Evolutionary conservation across 1,140 invertebrate genomes (phyloP).

Genomic region (Maconellicoccus hirsutus): DNA sequence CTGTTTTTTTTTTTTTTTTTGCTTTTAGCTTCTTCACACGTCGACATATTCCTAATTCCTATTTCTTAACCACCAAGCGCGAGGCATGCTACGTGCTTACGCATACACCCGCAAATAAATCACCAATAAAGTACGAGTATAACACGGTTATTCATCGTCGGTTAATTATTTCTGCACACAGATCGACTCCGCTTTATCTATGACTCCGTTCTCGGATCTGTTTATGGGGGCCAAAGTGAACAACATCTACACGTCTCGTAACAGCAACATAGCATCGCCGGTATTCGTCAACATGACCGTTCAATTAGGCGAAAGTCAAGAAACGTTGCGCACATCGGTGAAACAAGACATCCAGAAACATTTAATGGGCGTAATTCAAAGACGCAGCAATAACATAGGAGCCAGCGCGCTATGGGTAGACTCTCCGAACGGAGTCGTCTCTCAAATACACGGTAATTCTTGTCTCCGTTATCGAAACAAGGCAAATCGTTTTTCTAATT

Average conservation of each 20-base stretch:
- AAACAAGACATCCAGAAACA: constrained; percentile 68
- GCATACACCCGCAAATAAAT: too few species aligned
- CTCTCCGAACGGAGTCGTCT: constrained; percentile 58
- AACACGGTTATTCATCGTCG: too few species aligned
- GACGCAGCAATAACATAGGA: constrained; percentile 73
- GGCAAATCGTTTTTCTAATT: neutral
- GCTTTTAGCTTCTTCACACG: too few species aligned
- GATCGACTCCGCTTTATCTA: constrained; percentile 78
- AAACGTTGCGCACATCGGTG: constrained; percentile 52
- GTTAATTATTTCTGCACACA: constrained; percentile 35
- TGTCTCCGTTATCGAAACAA: neutral
- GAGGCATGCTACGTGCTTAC: too few species aligned
- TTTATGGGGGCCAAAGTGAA: constrained; percentile 71
- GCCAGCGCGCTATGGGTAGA: constrained; percentile 73
- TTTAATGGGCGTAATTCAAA: constrained; percentile 65
- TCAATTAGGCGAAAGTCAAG: constrained; percentile 54
- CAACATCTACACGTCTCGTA: constrained; percentile 52
- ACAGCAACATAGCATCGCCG: constrained; percentile 27
- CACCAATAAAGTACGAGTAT: too few species aligned
- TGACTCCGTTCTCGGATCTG: constrained; percentile 75
- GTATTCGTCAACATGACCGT: constrained; percentile 77
- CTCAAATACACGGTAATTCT: constrained; percentile 47
- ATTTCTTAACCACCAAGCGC: too few species aligned
- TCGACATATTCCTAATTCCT: too few species aligned
- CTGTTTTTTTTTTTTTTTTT: too few species aligned